These are phyloP conservation scores for Cololabis saira DNA, from an alignment of 2,113 vertebrate genomes.

Conservation along the genomic window DNA sequence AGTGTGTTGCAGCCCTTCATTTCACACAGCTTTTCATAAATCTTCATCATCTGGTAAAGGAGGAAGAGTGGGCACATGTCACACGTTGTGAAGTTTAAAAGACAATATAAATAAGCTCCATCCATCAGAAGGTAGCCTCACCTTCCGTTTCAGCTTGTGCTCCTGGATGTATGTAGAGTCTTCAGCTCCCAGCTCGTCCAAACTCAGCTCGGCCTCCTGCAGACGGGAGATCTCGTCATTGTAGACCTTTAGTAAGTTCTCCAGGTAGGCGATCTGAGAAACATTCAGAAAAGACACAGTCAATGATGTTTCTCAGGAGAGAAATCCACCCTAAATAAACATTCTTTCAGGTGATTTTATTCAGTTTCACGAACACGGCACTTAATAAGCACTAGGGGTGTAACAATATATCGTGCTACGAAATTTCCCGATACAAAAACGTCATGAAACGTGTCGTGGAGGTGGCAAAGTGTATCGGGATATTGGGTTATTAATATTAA, in stretches of 20 bases:
- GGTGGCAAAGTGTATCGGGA: too few species aligned
- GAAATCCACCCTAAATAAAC: too few species aligned
- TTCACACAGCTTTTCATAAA: conserved; percentile 90
- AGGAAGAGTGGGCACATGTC: background rate
- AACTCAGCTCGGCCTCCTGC: conserved; percentile 86
- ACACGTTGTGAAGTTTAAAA: fast-evolving
- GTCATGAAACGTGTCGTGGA: too few species aligned
- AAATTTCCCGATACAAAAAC: too few species aligned
- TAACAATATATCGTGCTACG: too few species aligned
- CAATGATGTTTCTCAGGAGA: fast-evolving
- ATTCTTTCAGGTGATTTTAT: background rate
- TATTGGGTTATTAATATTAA: too few species aligned
- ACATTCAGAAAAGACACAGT: background rate
- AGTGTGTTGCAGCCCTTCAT: conserved; percentile 86
- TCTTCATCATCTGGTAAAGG: conserved; percentile 84
- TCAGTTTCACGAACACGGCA: background rate
- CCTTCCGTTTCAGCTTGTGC: conserved; percentile 89
- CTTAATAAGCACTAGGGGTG: background rate
- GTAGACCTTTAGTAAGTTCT: conserved; percentile 88
- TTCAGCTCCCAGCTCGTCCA: conserved; percentile 84
- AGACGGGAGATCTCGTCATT: conserved; percentile 86
- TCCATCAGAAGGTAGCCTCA: conserved; percentile 16
- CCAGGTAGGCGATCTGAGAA: conserved; percentile 86
- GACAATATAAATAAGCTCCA: background rate
- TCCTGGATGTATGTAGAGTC: conserved; percentile 91